Evolutionary conservation across 2,888 invertebrate species (phyloP).

Genomic region (Sialis lutaria): DNA sequence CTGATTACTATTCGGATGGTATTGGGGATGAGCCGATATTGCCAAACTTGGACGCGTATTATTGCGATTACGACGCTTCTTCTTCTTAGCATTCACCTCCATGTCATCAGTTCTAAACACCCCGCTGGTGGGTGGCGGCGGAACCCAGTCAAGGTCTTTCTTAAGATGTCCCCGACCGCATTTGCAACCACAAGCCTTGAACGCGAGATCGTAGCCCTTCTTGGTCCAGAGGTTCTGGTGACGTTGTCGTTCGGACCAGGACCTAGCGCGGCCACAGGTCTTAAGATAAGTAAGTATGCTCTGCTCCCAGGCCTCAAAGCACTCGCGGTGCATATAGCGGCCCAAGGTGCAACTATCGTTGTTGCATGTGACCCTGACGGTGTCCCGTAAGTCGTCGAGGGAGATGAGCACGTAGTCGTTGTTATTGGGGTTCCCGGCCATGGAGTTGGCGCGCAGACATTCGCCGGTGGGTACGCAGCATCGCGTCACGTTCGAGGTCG

Average conservation of each 20-base stretch:
- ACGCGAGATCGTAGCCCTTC: conserved; percentile 91
- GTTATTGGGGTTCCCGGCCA: conserved; percentile 18
- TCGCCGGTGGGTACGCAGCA: conserved; percentile 74
- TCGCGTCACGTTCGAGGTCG: conserved; percentile 31
- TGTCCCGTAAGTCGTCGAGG: conserved; percentile 55
- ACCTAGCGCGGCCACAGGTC: conserved; percentile 77
- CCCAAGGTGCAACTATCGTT: conserved; percentile 81
- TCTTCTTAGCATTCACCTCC: conserved; percentile 36
- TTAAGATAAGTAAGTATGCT: conserved; percentile 75
- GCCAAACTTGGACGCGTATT: conserved; percentile 42
- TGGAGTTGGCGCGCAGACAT: conserved; percentile 45
- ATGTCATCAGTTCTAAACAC: conserved; percentile 33
- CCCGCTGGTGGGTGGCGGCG: conserved; percentile 39
- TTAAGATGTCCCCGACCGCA: conserved; percentile 85
- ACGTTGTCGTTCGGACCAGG: conserved; percentile 89
- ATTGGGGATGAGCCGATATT: conserved; percentile 30
- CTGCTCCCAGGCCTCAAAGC: conserved; percentile 90
- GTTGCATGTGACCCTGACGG: conserved; percentile 82
- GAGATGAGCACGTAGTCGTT: conserved; percentile 36
- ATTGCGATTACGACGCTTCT: conserved; percentile 49
- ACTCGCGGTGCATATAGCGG: conserved; percentile 89
- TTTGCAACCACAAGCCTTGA: conserved; percentile 86
- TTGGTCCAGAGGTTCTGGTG: conserved; percentile 95
- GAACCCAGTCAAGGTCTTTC: conserved; percentile 86
- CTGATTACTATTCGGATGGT: conserved; percentile 19